Evolutionary conservation across 2,797 vertebrate genomes (phyloP), one percentile per base, ranked within the genome.

Genomic region (Macrochelys suwanniensis): DNA sequence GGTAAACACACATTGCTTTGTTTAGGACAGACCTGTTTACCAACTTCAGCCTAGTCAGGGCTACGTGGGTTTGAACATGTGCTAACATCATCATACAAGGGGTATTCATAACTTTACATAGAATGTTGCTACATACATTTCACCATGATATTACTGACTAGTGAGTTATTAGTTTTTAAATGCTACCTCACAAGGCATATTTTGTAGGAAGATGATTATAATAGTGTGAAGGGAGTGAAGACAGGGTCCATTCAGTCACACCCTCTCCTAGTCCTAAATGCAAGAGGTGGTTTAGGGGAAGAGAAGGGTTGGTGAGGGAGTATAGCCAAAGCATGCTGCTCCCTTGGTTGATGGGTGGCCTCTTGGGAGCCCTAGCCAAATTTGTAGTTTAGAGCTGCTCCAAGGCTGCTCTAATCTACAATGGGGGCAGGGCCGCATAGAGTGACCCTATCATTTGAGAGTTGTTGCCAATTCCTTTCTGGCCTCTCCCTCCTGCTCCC

Each of bases 391-490:
- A 45, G 68, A 71, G 74, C 26, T 77, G 25, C 71, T 45, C 5
- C 42, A 74, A 45, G 71, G 21, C 25, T 74, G 25, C 15, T 47
- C 12, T 77, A 77, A 76, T 47, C 45, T 49, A 77, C 26, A 31
- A 11, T 47, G 26, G 6, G 26, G 12, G 26, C 6, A 28, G 42
- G 71, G 37, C 42, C 6, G 2, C 25, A 31, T 21, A 82, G 79
- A 77, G 80, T 3, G 6, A 16, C 17, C 28, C 84, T 82, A 68
- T 54, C 56, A 4, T 11, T 26, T 9, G 10, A 81, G 59, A 68
- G 47, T 45, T 47, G 77, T 25, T 83, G 33, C 26, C 28, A n/a
- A 19, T 31, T 83, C 12, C 77, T 7, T 21, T 0, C 0, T 0
- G 0, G 45, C 17, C 49, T 28, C 49, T 45, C 21, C 82, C 10